Base-by-base conservation (phyloP, 2,888 invertebrate genomes). In the Dexiosoma caninum region DNA sequence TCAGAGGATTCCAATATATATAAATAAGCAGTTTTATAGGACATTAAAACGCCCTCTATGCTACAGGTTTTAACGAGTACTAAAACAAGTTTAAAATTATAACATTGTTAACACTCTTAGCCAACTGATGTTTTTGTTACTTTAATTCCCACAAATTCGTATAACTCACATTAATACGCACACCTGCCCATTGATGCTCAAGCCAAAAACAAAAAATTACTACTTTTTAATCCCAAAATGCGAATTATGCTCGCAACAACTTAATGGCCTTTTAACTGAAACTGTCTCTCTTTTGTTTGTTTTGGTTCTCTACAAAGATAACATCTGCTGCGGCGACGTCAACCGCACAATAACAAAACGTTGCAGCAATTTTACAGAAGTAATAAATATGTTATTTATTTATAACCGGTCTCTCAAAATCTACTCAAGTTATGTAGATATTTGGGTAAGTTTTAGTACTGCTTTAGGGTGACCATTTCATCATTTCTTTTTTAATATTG, bases 41-140 rank as follows among this genome's bases (percentile, higher is more conserved):
- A 84, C 84, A 85, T 83, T 83, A 85, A 76, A 82, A 86, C 86
- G 87, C 87, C 89, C 87, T 87, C 85, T 85, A 85, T 85, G 86
- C 86, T 85, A 87, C 88, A 88, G 88, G 87, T 87, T 87, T 88
- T 86, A 87, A 85, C 87, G 88, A 87, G 86, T 88, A 89, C 89
- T 89, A 89, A 89, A 89, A 84, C 84, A 85, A 85, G 82, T 80
- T 83, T 70, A 80, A 80, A 82, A 83, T 77, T 77, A 76, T 81
- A 66, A 77, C 82, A 74, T 66, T 74, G 82, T 71, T 81, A 77
- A 83, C n/a, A 80, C 81, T 81, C 82, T n/a, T n/a, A n/a, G n/a
- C n/a, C 82, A 78, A 82, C 82, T 67, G 64, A 57, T 37, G 32
- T 40, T 51, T 21, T 55, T 46, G 6, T 32, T 40, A 16, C 10